These are phyloP conservation scores for Drosophila cognata DNA, from an alignment of 2,888 invertebrate genomes.

Conservation along the genomic window DNA sequence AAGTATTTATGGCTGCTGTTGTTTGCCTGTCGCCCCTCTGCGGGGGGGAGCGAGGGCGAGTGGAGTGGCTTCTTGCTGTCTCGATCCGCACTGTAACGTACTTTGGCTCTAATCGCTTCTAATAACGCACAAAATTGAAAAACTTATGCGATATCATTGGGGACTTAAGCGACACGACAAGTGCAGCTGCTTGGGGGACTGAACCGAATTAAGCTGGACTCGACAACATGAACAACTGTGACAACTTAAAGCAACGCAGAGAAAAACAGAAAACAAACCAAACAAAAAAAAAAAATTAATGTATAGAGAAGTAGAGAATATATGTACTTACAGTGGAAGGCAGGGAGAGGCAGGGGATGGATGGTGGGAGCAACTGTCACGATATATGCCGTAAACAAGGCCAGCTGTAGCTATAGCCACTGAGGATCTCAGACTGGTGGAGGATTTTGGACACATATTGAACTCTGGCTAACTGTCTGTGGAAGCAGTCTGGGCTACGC, in stretches of 20 bases:
- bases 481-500: not conserved
- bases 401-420: conserved; percentile 58
- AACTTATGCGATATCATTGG: conserved; percentile 83
- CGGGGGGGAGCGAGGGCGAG: not conserved
- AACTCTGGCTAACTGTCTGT: conserved; percentile 37
- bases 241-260: conserved; percentile 79
- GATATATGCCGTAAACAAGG: conserved; percentile 79
- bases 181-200: conserved; percentile 66
- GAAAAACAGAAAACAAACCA: conserved; percentile 22
- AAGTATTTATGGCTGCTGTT: conserved; percentile 63
- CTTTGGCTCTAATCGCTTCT: conserved; percentile 83
- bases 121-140: conserved; percentile 84
- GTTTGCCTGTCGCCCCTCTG: conserved; percentile 4
- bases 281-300: conserved; percentile 8
- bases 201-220: conserved; percentile 63
- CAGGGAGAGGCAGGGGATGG: not conserved
- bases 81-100: conserved; percentile 21
- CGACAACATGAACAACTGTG: conserved; percentile 78
- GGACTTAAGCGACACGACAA: conserved; percentile 76
- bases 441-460: conserved; percentile 64
- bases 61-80: conserved; percentile 15
- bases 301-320: not conserved
- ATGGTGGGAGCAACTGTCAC: conserved; percentile 59
- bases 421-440: conserved; percentile 15
- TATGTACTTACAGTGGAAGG: conserved; percentile 4